Conservation (phyloP, 37 sponge, comb jelly and placozoan genomes). For the Cliona cf. orientalis region DNA sequence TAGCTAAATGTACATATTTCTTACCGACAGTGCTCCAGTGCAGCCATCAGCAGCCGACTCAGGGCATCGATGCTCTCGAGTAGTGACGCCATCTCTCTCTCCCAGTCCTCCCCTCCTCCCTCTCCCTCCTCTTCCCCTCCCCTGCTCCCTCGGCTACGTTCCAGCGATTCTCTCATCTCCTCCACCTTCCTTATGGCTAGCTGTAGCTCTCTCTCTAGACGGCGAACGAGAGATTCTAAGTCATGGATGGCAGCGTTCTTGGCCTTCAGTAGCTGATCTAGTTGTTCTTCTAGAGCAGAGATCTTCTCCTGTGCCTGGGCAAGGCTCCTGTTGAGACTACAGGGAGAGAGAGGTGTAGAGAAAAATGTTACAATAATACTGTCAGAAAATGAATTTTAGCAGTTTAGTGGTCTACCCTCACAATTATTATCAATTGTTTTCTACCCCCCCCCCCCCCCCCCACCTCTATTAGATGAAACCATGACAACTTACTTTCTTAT, state of each 20-base stretch:
- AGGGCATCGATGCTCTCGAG: conserved; percentile 41
- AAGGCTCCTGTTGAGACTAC: conserved; percentile 40
- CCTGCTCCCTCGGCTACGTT: too few relatives aligned
- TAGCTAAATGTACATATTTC: background rate
- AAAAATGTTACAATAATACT: background rate
- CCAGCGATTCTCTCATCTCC: background rate
- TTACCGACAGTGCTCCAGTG: conserved; percentile 23
- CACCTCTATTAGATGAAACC: background rate
- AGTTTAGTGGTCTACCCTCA: too few relatives aligned
- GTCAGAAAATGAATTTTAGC: too few relatives aligned
- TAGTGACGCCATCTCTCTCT: conserved; percentile 20
- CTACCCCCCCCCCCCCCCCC: background rate
- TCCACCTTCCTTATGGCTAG: background rate
- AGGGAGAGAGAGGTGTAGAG: background rate
- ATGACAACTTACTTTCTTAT: conserved; percentile 34
- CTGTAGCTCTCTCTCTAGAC: conserved; percentile 6
- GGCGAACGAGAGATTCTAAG: conserved; percentile 12
- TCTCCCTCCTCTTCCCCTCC: conserved; percentile 9
- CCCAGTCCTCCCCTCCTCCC: background rate
- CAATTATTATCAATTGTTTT: too few relatives aligned
- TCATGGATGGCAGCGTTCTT: conserved; percentile 46
- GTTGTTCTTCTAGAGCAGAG: conserved; percentile 25
- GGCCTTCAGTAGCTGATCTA: conserved; percentile 37
- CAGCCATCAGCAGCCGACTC: conserved; percentile 20
- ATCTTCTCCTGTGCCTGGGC: conserved; percentile 38